Base-by-base conservation (phyloP, 1,140 invertebrate genomes). In the Galleria mellonella region DNA sequence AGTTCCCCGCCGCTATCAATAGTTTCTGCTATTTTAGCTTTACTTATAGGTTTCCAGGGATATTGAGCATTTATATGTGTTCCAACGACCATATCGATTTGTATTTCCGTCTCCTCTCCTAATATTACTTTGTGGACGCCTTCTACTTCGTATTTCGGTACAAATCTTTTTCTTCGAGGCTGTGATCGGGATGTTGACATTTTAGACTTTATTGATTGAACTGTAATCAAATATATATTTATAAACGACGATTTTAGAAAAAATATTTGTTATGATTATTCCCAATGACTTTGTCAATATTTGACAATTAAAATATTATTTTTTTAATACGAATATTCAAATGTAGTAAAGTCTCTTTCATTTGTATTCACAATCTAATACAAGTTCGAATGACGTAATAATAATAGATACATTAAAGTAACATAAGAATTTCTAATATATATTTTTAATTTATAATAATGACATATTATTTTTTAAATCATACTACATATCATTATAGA, bases 21-120 rank as follows among this genome's bases (percentile, higher is more conserved):
- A 6, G 89, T 86, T 43, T 93, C 91, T 31, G 90, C 78, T 5
- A 94, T 84, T 23, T 89, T 71, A 36, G 89, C 87, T 70, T 90
- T 93, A 4, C 76, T 81, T 0, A 94, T 74, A 43, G 82, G 86
- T 37, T 90, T 90, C 92, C 93, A 94, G 0, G 93, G 92, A 66
- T 89, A 90, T 71, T 94, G 92, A 8, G 90, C 89, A 0, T 90
- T 93, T 0, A 94, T 87, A 62, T 90, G 85, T 1, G 72, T 51
- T 9, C 89, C 89, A 38, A 90, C 74, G 9, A 86, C 62, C 15
- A 89, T 72, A 49, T 88, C 85, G 5, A 89, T 74, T 14, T 71
- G 56, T 37, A 78, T 71, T 55, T 89, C 88, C 11, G 79, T 86
- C 54, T 83, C 78, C 57, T 85, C 83, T 14, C 72, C 65, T 9